Conservation (phyloP, 2,888 invertebrate genomes). For the Drosophila fulvimacula region DNA sequence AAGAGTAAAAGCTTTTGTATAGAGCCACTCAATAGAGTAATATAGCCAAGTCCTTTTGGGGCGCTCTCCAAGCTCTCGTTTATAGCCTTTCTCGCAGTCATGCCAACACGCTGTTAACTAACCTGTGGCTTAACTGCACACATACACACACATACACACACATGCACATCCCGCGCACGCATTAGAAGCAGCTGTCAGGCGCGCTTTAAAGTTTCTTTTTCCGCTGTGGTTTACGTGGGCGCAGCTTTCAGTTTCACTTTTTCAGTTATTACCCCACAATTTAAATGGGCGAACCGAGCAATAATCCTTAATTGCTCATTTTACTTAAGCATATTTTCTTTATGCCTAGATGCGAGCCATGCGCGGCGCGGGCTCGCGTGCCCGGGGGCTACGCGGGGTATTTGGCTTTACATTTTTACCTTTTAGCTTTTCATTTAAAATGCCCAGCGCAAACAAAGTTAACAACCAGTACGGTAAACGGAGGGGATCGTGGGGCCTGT, state of each 20-base stretch:
- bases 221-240: conserved; percentile 20
- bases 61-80: conserved; percentile 5
- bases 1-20: background rate
- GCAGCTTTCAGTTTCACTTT: conserved; percentile 30
- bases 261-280: conserved; percentile 64
- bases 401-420: conserved; percentile 42
- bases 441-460: conserved; percentile 75
- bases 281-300: conserved; percentile 73
- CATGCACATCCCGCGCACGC: background rate
- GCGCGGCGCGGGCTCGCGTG: background rate
- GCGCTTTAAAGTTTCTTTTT: conserved; percentile 37
- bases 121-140: conserved; percentile 19
- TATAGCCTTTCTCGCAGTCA: conserved; percentile 9
- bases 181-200: conserved; percentile 30
- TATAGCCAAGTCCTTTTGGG: background rate
- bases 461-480: conserved; percentile 25
- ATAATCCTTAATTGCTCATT: conserved; percentile 79
- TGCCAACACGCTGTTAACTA: conserved; percentile 15
- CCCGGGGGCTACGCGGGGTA: conserved; percentile 4
- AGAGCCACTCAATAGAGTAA: conserved; percentile 6
- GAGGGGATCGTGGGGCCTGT: background rate
- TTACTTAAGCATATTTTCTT: conserved; percentile 74
- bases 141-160: background rate
- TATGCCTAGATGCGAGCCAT: conserved; percentile 22
- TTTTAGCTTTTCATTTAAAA: conserved; percentile 69